Evolutionary conservation across 2,113 vertebrate genomes (phyloP), one percentile per base, ranked within the genome.

Genomic region (Martes martes): DNA sequence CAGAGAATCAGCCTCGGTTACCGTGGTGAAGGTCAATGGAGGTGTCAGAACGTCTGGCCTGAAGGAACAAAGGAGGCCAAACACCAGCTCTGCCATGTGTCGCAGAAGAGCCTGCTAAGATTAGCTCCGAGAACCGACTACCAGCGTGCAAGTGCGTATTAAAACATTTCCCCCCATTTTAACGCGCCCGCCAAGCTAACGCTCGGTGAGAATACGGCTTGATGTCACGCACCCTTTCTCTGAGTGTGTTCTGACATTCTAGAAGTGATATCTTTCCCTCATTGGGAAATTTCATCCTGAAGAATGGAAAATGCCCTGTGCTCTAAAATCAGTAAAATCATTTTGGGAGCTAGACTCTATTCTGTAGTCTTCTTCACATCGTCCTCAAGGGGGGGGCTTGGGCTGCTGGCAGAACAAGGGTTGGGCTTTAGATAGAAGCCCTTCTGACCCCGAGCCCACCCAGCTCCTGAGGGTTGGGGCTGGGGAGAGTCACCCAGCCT

Each of bases 1-100:
- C 91, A 92, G 63, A 96, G 87, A 89, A n/a, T 71, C 80, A 82
- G 80, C 81, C 94, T 93, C 80, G 47, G 80, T 93, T 94, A 84
- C n/a, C 79, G 16, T 39, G 89, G 88, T 96, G 47, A 97, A 95
- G 57, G 39, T 93, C 63, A 82, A 88, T 94, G 50, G 90, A 96
- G 97, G 94, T 94, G 65, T 63, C 71, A 23, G 95, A 96, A 92
- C 36, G 84, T 94, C 91, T 96, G 95, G 76, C 89, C 21, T 16
- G 87, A 91, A 74, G 33, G 26, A 81, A 89, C 15, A 86, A 94
- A 98, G 94, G 95, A 74, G 28, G 14, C 76, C 57, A 85, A 63
- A 31, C 55, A 11, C 65, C 95, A 69, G 81, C 19, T 59, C 52
- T 47, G 80, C 33, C 82, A 31, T 16, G 76, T 57, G 55, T 47